Conservation (phyloP, 2,797 vertebrate genomes). For the Sebastes goodei region DNA sequence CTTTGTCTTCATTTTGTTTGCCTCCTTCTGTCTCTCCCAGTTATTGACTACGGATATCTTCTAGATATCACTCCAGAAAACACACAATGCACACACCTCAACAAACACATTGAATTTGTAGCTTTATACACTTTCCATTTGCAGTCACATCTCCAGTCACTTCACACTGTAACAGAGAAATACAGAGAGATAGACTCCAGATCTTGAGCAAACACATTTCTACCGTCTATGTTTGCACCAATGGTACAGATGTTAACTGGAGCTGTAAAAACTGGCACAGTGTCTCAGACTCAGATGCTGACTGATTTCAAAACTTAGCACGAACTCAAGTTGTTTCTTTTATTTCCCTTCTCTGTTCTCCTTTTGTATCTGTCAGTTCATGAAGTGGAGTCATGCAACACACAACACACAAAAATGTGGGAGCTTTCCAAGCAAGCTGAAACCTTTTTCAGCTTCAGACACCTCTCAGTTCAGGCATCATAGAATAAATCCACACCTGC, state of each 20-base stretch:
- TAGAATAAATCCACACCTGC: no score
- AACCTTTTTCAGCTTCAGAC: background rate
- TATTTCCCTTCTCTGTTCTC: background rate
- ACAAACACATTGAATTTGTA: background rate
- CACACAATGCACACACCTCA: background rate
- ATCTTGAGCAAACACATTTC: background rate
- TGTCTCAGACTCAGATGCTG: background rate
- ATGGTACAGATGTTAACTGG: background rate
- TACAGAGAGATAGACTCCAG: background rate
- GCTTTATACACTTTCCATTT: background rate
- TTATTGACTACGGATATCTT: background rate
- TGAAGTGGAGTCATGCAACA: background rate
- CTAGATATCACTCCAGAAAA: background rate
- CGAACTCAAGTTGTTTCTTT: background rate
- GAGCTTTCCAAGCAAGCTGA: background rate
- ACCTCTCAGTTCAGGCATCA: background rate
- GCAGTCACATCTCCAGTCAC: background rate
- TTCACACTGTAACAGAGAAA: background rate
- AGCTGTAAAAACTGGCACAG: background rate
- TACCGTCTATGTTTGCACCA: background rate
- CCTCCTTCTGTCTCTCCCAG: background rate
- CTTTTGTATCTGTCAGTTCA: background rate
- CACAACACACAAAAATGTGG: background rate
- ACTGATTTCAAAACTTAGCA: background rate
- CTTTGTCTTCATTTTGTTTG: background rate